phyloP scores from a whole-genome alignment of 2,797 vertebrate genomes.

The Anguilla marmorata region DNA sequence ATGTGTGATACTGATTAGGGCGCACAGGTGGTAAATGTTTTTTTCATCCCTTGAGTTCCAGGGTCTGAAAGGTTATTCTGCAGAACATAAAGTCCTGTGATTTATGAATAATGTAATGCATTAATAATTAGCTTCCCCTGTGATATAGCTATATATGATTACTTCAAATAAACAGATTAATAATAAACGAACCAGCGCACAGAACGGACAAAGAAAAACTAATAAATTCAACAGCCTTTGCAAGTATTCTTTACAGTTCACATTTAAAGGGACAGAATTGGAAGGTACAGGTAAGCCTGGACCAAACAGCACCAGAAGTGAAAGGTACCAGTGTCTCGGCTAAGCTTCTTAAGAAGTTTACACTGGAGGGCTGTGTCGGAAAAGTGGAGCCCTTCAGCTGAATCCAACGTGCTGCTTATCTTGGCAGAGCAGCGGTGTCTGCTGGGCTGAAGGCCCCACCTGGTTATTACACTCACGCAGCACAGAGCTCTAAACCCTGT shows the following conservation, averaged over 20 bases:
- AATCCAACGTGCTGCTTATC: slow-evolving; percentile 91
- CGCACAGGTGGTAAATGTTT: background rate
- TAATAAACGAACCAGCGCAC: background rate
- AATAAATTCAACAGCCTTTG: slow-evolving; percentile 68
- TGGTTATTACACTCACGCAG: slow-evolving; percentile 87
- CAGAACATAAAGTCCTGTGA: background rate
- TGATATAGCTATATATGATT: background rate
- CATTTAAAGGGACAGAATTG: slow-evolving; percentile 70
- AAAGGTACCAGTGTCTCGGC: slow-evolving; percentile 90
- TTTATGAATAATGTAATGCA: background rate
- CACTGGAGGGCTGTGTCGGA: slow-evolving; percentile 88
- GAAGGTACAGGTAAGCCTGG: slow-evolving; percentile 91
- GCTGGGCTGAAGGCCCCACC: slow-evolving; percentile 76
- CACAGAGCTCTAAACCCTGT: slow-evolving; percentile 86
- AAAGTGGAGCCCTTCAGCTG: slow-evolving; percentile 79
- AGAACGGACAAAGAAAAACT: slow-evolving; percentile 43
- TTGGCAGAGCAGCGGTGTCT: slow-evolving; percentile 86
- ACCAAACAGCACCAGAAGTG: slow-evolving; percentile 81
- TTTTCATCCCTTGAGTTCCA: background rate
- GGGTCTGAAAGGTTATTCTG: background rate
- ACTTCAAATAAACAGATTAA: background rate
- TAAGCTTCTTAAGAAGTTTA: slow-evolving; percentile 88
- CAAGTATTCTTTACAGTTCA: slow-evolving; percentile 62
- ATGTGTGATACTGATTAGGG: background rate
- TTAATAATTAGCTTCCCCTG: background rate